phyloP scores from a whole-genome alignment of 2,113 vertebrate genomes.

The Acanthochromis polyacanthus region DNA sequence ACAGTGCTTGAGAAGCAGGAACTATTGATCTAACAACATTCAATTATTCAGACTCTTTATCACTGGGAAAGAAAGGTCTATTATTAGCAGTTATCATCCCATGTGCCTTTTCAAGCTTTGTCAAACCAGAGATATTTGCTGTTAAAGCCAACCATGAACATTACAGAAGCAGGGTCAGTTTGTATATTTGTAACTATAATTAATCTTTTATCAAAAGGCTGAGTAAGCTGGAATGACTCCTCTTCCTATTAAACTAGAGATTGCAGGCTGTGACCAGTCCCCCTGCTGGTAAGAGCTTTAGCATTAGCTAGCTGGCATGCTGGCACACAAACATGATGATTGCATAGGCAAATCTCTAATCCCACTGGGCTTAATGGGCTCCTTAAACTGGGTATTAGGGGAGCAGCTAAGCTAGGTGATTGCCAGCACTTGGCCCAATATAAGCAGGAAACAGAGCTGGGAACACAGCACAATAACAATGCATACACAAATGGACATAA shows the following conservation, averaged over 20 bases:
- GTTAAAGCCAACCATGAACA: background rate
- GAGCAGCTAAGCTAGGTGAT: slow-evolving; percentile 60
- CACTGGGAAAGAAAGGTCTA: background rate
- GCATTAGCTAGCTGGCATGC: slow-evolving; percentile 47
- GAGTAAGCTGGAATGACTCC: background rate
- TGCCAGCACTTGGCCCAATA: slow-evolving; percentile 49
- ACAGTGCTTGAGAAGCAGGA: slow-evolving; percentile 38
- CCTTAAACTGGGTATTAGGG: slow-evolving; percentile 65
- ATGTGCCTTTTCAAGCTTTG: background rate
- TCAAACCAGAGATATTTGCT: background rate
- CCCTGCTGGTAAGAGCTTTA: slow-evolving; percentile 48
- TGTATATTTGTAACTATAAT: background rate
- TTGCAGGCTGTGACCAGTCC: slow-evolving; percentile 39
- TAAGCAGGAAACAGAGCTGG: slow-evolving; percentile 41
- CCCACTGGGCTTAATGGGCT: slow-evolving; percentile 62
- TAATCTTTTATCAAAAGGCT: background rate
- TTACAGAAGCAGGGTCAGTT: background rate
- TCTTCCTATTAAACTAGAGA: slow-evolving; percentile 24
- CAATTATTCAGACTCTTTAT: slow-evolving; percentile 45
- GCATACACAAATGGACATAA: slow-evolving; percentile 43
- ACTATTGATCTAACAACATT: slow-evolving; percentile 58
- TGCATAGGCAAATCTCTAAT: slow-evolving; percentile 66
- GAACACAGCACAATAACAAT: slow-evolving; percentile 49
- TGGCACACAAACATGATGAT: slow-evolving; percentile 56
- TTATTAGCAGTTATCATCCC: slow-evolving; percentile 35